Percentiles rank a stretch among this genome's conserved stretches.
phyloP scores from a whole-genome alignment of 2,888 invertebrate genomes.

The Physocephala rufipes region DNA sequence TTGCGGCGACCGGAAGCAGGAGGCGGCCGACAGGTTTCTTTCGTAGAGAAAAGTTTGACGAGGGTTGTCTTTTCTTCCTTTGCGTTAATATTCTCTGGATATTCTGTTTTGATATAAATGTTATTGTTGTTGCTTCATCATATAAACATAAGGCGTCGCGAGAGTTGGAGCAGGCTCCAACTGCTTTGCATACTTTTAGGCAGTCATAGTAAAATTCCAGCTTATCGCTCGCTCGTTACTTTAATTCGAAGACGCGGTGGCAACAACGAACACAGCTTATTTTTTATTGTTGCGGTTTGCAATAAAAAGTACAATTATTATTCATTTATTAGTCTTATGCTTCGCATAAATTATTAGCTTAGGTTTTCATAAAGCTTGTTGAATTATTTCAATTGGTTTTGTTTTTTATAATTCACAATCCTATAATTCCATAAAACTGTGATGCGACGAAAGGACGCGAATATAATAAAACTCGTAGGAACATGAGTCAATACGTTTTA shows the following conservation, averaged over 20 bases:
- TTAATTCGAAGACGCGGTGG: background rate
- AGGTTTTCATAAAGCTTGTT: background rate
- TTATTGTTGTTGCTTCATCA: background rate
- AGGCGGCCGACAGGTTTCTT: no score
- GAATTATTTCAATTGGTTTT: background rate
- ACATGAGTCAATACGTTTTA: no score
- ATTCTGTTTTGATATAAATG: background rate
- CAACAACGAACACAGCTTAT: background rate
- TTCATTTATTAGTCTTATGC: no score
- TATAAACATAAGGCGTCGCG: background rate
- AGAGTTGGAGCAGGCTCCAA: background rate
- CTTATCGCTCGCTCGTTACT: background rate
- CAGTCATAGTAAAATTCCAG: background rate
- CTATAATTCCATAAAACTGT: no score
- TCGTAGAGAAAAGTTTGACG: no score
- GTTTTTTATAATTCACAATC: background rate
- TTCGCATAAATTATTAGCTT: no score
- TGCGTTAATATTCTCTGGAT: no score
- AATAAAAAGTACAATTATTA: no score
- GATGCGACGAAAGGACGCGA: no score
- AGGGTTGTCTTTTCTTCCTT: no score
- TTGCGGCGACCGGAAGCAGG: no score
- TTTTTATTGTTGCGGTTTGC: background rate
- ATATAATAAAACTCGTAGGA: no score
- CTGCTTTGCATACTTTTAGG: constrained; percentile 4